phyloP scores from a whole-genome alignment of 1,140 invertebrate genomes.

The Papilio glaucus region DNA sequence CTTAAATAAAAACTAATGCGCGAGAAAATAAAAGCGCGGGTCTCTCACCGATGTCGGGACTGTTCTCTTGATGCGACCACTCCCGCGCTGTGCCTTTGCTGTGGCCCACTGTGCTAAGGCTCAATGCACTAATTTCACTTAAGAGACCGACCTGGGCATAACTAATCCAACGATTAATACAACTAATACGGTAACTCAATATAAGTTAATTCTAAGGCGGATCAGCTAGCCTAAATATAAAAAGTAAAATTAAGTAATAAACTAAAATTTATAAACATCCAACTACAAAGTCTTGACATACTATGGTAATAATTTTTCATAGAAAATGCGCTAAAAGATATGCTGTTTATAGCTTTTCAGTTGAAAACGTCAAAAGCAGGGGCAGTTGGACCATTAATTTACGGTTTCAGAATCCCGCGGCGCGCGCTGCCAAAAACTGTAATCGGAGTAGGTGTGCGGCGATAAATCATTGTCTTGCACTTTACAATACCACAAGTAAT shows the following conservation, averaged over 20 bases:
- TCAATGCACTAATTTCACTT: too few relatives aligned
- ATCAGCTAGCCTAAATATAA: too few relatives aligned
- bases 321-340: slow-evolving; percentile 23
- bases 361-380: slow-evolving; percentile 34
- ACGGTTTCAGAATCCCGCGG: slow-evolving; percentile 14
- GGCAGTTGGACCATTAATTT: slow-evolving; percentile 29
- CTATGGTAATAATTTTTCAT: slow-evolving; percentile 1
- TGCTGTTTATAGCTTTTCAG: slow-evolving; percentile 33
- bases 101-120: too few relatives aligned
- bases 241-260: background rate
- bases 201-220: too few relatives aligned
- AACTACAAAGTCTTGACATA: background rate
- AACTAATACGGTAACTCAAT: too few relatives aligned
- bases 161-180: too few relatives aligned
- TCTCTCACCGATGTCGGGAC: too few relatives aligned
- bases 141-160: too few relatives aligned
- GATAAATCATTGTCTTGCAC: slow-evolving; percentile 24
- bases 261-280: background rate
- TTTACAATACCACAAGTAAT: slow-evolving; percentile 14
- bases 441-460: slow-evolving; percentile 27
- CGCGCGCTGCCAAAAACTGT: slow-evolving; percentile 34
- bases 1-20: too few relatives aligned
- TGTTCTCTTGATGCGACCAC: too few relatives aligned
- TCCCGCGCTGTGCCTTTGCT: too few relatives aligned
- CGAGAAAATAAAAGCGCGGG: too few relatives aligned